phyloP scores from a whole-genome alignment of 92 coral and sea anemone genomes.

The Anthopleura xanthogrammica region DNA sequence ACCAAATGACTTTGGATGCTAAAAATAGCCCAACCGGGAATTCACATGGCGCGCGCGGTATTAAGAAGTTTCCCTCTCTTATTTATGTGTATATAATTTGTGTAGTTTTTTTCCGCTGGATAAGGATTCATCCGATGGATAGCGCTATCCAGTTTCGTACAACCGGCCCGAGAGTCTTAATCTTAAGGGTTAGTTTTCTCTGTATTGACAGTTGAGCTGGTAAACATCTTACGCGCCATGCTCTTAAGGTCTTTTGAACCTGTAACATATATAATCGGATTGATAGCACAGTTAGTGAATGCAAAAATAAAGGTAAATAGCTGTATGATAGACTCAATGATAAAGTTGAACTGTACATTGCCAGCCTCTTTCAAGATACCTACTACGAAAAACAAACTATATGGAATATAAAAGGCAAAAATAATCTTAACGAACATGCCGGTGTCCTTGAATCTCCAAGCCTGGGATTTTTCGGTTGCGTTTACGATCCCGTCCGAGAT shows the following conservation, averaged over 20 bases:
- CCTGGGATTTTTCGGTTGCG: conserved; percentile 1
- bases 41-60: too few species aligned
- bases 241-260: conserved; percentile 11
- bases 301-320: conserved; percentile 8
- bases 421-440: conserved; percentile 29
- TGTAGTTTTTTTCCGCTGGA: too few species aligned
- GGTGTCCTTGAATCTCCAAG: conserved; percentile 24
- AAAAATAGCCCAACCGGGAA: too few species aligned
- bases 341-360: not conserved
- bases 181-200: not conserved
- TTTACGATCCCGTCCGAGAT: not conserved
- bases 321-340: conserved; percentile 4
- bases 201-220: not conserved
- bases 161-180: too few species aligned
- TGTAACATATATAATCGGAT: conserved; percentile 10
- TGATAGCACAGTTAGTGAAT: conserved; percentile 21
- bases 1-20: too few species aligned
- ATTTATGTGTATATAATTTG: too few species aligned
- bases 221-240: not conserved
- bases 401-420: conserved; percentile 16
- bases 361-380: conserved; percentile 4
- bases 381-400: conserved; percentile 14
- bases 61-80: too few species aligned
- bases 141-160: too few species aligned
- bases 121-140: too few species aligned